A percentile compares a stretch with the other conserved stretches of the same genome.
These are phyloP conservation scores for Leptinotarsa undecemlineata DNA, from an alignment of 1,140 invertebrate species.

Conservation along the genomic window DNA sequence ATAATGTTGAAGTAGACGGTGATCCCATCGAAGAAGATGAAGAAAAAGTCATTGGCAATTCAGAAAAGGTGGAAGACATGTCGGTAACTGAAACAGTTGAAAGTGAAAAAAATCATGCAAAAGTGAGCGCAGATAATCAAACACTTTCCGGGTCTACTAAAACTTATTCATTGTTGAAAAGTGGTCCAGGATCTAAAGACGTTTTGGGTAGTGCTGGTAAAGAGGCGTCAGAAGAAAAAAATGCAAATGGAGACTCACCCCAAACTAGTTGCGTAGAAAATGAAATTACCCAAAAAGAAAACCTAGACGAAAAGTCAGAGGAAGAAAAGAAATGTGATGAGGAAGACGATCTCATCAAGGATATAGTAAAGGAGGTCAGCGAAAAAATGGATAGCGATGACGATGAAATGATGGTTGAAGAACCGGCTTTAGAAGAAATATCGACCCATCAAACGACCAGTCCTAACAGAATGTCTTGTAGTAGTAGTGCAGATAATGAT, in stretches of 20 bases:
- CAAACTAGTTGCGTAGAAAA: too few species aligned
- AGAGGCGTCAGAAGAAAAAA: not conserved
- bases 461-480: not conserved
- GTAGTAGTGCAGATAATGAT: not conserved
- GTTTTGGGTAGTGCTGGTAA: not conserved
- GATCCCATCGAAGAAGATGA: too few species aligned
- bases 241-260: not conserved
- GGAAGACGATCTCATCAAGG: slow-evolving; percentile 6
- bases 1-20: too few species aligned
- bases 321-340: not conserved
- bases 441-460: not conserved
- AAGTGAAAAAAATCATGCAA: too few species aligned
- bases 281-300: not conserved
- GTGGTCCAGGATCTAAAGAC: not conserved
- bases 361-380: not conserved
- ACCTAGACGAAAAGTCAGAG: not conserved
- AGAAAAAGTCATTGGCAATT: too few species aligned
- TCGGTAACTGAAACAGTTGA: too few species aligned
- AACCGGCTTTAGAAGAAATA: not conserved
- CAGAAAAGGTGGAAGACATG: too few species aligned
- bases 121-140: too few species aligned
- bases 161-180: not conserved
- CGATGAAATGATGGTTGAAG: not conserved
- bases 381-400: slow-evolving; percentile 15
- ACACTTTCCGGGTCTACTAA: too few species aligned